These are phyloP conservation scores for Tarsius wallacei DNA, from an alignment of 2,797 vertebrate genomes.

Conservation along the genomic window DNA sequence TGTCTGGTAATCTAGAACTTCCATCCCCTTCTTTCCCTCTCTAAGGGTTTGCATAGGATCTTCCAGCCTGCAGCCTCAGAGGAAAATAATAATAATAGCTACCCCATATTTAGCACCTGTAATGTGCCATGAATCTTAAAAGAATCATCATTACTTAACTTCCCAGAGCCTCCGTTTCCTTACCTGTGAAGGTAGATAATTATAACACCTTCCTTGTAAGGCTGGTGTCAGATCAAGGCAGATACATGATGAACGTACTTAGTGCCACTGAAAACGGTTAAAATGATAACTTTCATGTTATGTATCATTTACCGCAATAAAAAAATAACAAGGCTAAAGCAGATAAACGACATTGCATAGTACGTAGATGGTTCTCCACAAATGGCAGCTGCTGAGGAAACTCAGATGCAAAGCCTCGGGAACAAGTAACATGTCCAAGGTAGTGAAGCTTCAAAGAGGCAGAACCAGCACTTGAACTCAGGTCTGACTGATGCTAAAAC, in stretches of 20 bases:
- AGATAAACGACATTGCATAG: neutral
- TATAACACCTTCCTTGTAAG: neutral
- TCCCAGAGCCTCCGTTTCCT: slow-evolving; percentile 14
- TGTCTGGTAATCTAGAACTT: neutral
- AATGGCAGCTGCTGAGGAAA: neutral
- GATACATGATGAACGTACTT: neutral
- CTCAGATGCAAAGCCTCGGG: neutral
- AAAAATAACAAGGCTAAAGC: neutral
- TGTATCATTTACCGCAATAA: neutral
- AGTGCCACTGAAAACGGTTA: neutral
- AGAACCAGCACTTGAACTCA: neutral
- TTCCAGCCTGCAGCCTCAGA: neutral
- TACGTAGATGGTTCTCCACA: neutral
- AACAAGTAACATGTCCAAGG: neutral
- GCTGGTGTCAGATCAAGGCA: neutral
- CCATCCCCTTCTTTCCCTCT: neutral
- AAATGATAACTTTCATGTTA: neutral
- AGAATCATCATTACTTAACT: neutral
- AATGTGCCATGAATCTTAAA: neutral
- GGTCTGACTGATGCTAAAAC: neutral
- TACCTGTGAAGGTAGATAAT: neutral
- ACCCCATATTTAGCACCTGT: neutral
- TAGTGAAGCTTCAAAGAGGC: neutral
- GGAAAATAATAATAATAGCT: neutral
- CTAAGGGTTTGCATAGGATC: neutral